A percentile compares a stretch with the other conserved stretches of the same genome.
These are phyloP conservation scores for Spialia ferax DNA, from an alignment of 2,888 invertebrate species.

Conservation along the genomic window DNA sequence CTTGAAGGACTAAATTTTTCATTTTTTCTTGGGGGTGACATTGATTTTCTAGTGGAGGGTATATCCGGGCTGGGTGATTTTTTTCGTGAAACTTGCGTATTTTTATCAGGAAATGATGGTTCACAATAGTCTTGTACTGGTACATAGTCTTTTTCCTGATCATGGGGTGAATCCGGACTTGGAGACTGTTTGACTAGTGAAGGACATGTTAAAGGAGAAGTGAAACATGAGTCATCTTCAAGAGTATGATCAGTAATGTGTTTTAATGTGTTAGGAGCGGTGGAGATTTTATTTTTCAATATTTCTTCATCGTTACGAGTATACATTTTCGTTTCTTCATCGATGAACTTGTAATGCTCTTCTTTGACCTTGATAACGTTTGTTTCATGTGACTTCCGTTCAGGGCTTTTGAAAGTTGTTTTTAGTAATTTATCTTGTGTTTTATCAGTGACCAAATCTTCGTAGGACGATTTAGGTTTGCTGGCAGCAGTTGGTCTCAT, in stretches of 20 bases:
- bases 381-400: slow-evolving; percentile 47
- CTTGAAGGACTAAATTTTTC: slow-evolving; percentile 12
- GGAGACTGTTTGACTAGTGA: slow-evolving; percentile 33
- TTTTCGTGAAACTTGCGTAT: slow-evolving; percentile 2
- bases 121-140: not conserved
- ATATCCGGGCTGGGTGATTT: slow-evolving; percentile 47
- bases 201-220: slow-evolving; percentile 16
- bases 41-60: slow-evolving; percentile 32
- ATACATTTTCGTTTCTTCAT: slow-evolving; percentile 77
- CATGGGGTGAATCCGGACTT: slow-evolving; percentile 30
- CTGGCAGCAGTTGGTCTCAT: slow-evolving; percentile 64
- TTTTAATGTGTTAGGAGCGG: not conserved
- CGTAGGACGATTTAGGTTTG: slow-evolving; percentile 49
- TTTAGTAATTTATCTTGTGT: slow-evolving; percentile 50
- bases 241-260: slow-evolving; percentile 1
- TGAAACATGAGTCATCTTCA: not conserved
- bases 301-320: slow-evolving; percentile 54
- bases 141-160: slow-evolving; percentile 13
- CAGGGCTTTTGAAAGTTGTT: slow-evolving; percentile 53
- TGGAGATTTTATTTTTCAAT: slow-evolving; percentile 8
- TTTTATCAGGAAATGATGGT: not conserved
- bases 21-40: slow-evolving; percentile 53
- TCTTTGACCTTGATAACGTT: slow-evolving; percentile 55
- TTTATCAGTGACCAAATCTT: slow-evolving; percentile 38
- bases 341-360: slow-evolving; percentile 73